These are phyloP conservation scores for Chaetura pelagica DNA, from an alignment of 2,113 vertebrate species.

Conservation along the genomic window DNA sequence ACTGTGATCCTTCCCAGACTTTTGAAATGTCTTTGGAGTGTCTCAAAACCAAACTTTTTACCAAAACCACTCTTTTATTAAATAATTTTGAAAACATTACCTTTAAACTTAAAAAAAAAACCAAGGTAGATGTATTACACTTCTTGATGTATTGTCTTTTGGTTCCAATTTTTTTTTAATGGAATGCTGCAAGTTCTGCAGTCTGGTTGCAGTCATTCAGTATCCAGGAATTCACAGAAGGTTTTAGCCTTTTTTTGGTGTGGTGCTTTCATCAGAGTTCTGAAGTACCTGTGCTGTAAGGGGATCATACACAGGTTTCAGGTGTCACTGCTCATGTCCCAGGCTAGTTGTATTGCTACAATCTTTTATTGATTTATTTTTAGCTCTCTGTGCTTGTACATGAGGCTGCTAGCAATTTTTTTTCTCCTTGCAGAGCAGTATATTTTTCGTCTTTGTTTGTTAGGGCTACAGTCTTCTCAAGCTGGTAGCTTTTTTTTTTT, in stretches of 20 bases:
- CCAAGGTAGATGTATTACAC: background rate
- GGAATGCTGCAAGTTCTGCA: background rate
- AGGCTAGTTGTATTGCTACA: background rate
- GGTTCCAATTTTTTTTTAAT: background rate
- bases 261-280: background rate
- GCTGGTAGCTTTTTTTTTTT: background rate
- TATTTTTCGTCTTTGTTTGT: background rate
- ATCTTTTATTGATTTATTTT: background rate
- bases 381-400: background rate
- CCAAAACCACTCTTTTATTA: background rate
- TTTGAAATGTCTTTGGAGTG: background rate
- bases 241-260: background rate
- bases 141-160: background rate
- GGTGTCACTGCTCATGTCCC: background rate
- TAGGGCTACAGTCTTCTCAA: background rate
- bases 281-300: background rate
- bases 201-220: background rate
- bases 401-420: background rate
- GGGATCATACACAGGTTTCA: background rate
- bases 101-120: background rate
- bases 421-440: background rate
- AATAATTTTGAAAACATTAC: background rate
- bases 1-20: background rate
- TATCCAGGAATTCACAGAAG: background rate
- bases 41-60: background rate